phyloP scores from a whole-genome alignment of 2,113 vertebrate species.

The Rhynchopsitta pachyrhyncha region DNA sequence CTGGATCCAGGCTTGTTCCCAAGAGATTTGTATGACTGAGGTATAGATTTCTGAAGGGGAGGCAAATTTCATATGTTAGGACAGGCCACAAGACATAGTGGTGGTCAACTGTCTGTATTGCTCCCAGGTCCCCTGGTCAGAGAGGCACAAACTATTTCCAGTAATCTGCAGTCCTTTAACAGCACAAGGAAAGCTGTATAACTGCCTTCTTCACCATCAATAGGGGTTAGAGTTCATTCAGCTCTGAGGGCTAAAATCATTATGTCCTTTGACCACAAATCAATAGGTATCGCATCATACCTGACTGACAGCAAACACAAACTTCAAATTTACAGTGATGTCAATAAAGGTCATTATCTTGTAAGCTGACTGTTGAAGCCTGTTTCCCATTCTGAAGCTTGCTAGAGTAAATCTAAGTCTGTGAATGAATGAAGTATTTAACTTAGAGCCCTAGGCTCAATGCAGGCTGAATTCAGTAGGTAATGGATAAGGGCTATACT shows the following conservation, averaged over 20 bases:
- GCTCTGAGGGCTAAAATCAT: neutral
- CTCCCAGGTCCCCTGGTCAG: neutral
- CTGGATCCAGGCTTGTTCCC: constrained; percentile 31
- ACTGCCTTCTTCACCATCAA: neutral
- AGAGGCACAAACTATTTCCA: neutral
- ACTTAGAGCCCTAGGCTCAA: neutral
- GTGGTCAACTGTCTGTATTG: constrained; percentile 10
- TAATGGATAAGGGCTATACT: neutral
- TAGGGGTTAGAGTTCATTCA: neutral
- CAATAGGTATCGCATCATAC: neutral
- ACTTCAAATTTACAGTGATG: neutral
- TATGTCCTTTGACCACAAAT: neutral
- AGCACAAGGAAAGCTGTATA: neutral
- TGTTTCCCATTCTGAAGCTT: neutral
- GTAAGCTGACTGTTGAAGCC: neutral
- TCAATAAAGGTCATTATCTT: constrained; percentile 23
- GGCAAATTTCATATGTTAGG: constrained; percentile 51
- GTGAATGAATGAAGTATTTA: constrained; percentile 24
- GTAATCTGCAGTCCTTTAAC: neutral
- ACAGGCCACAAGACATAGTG: constrained; percentile 21
- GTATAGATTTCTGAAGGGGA: constrained; percentile 54
- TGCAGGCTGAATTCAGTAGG: neutral
- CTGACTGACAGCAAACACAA: neutral
- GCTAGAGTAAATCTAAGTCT: neutral
- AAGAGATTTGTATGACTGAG: constrained; percentile 35